Base-by-base conservation (phyloP, 2,113 vertebrate species). In the Calidris pygmaea region DNA sequence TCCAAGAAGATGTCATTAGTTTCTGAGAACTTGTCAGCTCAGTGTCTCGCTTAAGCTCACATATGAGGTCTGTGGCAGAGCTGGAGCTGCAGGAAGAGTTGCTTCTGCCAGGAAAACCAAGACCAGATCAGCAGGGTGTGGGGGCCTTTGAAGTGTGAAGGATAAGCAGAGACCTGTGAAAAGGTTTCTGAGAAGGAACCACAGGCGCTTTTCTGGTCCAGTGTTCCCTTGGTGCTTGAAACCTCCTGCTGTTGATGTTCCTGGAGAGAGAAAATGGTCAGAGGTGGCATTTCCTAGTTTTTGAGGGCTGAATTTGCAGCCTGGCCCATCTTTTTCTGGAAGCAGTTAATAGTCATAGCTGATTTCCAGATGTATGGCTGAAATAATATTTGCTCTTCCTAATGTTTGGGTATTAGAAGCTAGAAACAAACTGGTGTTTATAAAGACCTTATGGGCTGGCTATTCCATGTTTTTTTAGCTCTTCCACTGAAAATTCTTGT, bases 381-480 rank as follows among this genome's bases (percentile, higher is more conserved):
- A 89, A 85, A 68, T 32, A 75, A 23, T 48, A 41, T 43, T 89
- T 89, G 5, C 26, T 89, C 9, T 59, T 53, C 10, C 21, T 85
- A 80, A 66, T 96, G 68, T 85, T 94, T 89, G 66, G 30, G 19
- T 94, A 63, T 43, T 60, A 82, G 43, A 85, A 72, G 19, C 53
- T 81, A 79, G 73, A 73, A 94, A 79, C 78, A 85, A 83, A 47
- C 22, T 29, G 30, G 6, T 59, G 8, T 85, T 85, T 80, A 45
- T 65, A 58, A 72, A 72, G 67, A 65, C 6, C 29, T 70, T 47
- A 15, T 58, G 9, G 48, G n/a, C 18, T 75, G 29, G 52, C 16
- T 77, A 26, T 72, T 73, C 18, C 21, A n/a, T 6, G 2, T 62
- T 59, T 83, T 85, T 62, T 65, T 59, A 55, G 27, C 14, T 85